Percentiles rank a stretch among this genome's conserved stretches.
These are phyloP conservation scores for Hoplostethus atlanticus DNA, from an alignment of 2,797 vertebrate genomes.

Conservation along the genomic window DNA sequence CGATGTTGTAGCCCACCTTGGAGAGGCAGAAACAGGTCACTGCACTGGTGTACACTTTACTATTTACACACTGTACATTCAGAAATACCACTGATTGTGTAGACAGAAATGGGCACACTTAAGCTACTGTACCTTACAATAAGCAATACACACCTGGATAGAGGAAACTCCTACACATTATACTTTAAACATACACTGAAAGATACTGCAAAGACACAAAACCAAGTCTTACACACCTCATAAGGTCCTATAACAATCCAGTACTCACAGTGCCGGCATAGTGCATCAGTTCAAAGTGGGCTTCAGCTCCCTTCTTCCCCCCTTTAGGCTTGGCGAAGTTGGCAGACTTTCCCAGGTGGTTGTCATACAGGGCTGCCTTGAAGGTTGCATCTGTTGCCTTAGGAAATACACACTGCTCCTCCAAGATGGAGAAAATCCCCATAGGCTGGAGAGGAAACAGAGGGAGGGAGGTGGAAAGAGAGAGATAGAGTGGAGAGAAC, in stretches of 20 bases:
- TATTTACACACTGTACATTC: background rate
- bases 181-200: too few relatives aligned
- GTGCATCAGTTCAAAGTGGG: constrained; percentile 75
- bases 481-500: background rate
- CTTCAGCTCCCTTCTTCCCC: constrained; percentile 75
- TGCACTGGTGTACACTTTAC: background rate
- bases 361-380: constrained; percentile 79
- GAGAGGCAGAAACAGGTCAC: background rate
- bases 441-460: constrained; percentile 66
- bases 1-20: constrained; percentile 80
- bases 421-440: constrained; percentile 85
- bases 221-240: too few relatives aligned
- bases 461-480: constrained; percentile 1
- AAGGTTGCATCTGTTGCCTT: constrained; percentile 78
- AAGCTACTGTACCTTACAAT: background rate
- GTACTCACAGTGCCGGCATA: constrained; percentile 68
- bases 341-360: constrained; percentile 76
- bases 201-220: too few relatives aligned
- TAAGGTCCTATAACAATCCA: background rate
- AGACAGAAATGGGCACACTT: background rate
- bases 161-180: too few relatives aligned
- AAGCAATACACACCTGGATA: too few relatives aligned
- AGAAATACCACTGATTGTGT: background rate
- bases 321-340: constrained; percentile 80
- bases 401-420: constrained; percentile 81